Evolutionary conservation across 2,113 vertebrate genomes (phyloP).

Genomic region (Orientallactaga bullata): DNA sequence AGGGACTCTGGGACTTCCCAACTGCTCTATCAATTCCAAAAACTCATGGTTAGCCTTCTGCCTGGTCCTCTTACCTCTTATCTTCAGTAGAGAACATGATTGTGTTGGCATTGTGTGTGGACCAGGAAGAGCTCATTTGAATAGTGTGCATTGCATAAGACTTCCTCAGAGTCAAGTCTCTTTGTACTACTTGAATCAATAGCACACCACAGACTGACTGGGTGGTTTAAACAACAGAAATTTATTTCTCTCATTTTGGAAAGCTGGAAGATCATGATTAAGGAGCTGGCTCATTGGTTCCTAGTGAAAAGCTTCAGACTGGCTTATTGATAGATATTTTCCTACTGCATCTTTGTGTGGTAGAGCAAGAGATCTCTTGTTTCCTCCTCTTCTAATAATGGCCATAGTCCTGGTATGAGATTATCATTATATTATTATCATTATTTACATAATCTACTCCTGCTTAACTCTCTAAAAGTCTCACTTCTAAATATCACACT

Average conservation of each 20-base stretch:
- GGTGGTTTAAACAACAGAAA: neutral
- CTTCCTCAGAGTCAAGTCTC: neutral
- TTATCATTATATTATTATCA: too few species aligned
- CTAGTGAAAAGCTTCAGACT: neutral
- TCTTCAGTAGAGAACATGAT: neutral
- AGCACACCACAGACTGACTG: neutral
- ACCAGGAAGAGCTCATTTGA: neutral
- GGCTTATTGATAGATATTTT: neutral
- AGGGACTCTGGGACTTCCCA: neutral
- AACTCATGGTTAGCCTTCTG: neutral
- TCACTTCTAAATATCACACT: neutral
- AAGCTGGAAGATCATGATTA: neutral
- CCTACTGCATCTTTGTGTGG: neutral
- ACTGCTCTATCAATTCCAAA: neutral
- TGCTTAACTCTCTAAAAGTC: neutral
- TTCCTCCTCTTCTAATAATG: neutral
- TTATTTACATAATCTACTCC: neutral
- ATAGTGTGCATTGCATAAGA: neutral
- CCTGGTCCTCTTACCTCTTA: neutral
- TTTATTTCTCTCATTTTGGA: neutral
- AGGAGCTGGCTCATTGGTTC: neutral
- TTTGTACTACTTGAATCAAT: neutral
- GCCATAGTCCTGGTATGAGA: neutral
- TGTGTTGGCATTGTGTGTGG: neutral
- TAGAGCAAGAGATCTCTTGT: neutral